Evolutionary conservation across 2,888 invertebrate genomes (phyloP).

Genomic region (Torymus auratus): DNA sequence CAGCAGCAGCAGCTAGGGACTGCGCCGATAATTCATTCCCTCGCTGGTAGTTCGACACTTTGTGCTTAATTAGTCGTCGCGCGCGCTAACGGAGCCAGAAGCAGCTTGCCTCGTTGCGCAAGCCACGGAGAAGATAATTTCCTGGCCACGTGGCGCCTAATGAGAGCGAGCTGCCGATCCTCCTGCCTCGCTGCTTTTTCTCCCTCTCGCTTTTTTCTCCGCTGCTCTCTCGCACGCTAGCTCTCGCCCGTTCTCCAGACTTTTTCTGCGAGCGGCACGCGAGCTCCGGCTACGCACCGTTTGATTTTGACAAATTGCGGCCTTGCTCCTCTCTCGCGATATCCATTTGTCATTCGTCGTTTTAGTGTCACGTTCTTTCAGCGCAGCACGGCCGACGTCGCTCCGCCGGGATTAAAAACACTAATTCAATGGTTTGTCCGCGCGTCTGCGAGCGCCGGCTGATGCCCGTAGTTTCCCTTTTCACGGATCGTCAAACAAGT

Average conservation of each 20-base stretch:
- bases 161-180: conserved; percentile 60
- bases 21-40: conserved; percentile 53
- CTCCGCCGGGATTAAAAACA: conserved; percentile 47
- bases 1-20: background rate
- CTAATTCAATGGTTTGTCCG: conserved; percentile 38
- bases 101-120: conserved; percentile 47
- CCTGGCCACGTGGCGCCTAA: conserved; percentile 71
- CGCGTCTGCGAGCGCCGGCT: background rate
- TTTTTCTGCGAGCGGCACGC: conserved; percentile 19
- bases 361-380: conserved; percentile 34
- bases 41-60: conserved; percentile 66
- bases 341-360: conserved; percentile 54
- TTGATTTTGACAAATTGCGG: conserved; percentile 64
- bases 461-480: conserved; percentile 20
- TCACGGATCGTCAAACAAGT: conserved; percentile 46
- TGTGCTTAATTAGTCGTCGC: conserved; percentile 70
- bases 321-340: conserved; percentile 18
- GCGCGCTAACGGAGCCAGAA: conserved; percentile 61
- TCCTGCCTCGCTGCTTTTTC: conserved; percentile 39
- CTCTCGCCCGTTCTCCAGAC: background rate
- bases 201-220: conserved; percentile 62
- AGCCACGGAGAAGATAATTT: conserved; percentile 66
- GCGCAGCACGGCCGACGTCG: background rate
- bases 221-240: conserved; percentile 25
- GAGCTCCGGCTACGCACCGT: conserved; percentile 47